These are phyloP conservation scores for Hemichromis elongatus DNA, from an alignment of 2,113 vertebrate species.

Conservation along the genomic window DNA sequence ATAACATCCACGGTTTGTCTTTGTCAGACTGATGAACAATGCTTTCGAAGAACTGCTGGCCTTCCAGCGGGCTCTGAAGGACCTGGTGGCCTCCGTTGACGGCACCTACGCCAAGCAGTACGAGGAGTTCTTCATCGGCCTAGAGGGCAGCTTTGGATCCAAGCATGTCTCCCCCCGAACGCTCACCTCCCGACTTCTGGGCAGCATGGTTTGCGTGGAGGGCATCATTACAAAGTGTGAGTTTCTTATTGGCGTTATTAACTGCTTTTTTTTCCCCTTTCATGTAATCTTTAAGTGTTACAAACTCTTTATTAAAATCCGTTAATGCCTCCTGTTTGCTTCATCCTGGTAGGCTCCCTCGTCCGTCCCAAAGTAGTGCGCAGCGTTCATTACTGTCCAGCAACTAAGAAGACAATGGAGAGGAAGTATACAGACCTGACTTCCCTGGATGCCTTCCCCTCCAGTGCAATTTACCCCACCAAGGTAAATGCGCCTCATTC, in stretches of 20 bases:
- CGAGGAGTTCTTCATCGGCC: conserved; percentile 90
- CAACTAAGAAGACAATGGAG: conserved; percentile 95
- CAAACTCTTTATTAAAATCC: not conserved
- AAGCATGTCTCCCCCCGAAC: conserved; percentile 92
- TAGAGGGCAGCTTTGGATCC: conserved; percentile 94
- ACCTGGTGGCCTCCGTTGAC: conserved; percentile 87
- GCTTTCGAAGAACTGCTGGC: conserved; percentile 89
- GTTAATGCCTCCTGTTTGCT: not conserved
- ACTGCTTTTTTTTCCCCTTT: too few species aligned
- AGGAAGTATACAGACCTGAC: conserved; percentile 93
- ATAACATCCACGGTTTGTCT: not conserved
- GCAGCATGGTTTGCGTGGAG: conserved; percentile 92
- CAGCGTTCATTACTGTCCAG: conserved; percentile 95
- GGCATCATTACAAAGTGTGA: conserved; percentile 97
- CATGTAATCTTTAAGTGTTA: not conserved
- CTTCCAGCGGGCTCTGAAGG: conserved; percentile 91
- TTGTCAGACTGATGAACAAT: conserved; percentile 82
- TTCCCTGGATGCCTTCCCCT: conserved; percentile 90
- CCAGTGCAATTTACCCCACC: conserved; percentile 89
- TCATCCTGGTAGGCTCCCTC: conserved; percentile 79
- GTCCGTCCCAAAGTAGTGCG: conserved; percentile 94
- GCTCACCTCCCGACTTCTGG: conserved; percentile 86
- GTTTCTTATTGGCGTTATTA: conserved; percentile 2
- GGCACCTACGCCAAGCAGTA: conserved; percentile 94
- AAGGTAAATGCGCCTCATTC: conserved; percentile 74